Conservation (phyloP, 64 coral and sea anemone species). For the Montipora foliosa region DNA sequence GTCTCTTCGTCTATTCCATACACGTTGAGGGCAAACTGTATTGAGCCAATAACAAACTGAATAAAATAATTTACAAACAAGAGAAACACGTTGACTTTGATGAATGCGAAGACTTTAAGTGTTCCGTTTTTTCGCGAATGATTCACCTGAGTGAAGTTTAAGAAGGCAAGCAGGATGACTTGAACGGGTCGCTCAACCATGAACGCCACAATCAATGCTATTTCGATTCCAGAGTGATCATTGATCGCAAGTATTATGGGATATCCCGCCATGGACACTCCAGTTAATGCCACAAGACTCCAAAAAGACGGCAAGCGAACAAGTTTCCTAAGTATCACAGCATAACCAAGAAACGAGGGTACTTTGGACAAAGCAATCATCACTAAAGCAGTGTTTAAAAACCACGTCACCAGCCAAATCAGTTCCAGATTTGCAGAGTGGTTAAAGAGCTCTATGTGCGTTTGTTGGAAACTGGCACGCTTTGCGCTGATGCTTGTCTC, state of each 20-base stretch:
- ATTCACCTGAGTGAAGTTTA: conserved; percentile 18
- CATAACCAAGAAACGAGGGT: not conserved
- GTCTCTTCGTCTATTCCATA: conserved; percentile 6
- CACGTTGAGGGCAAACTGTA: conserved; percentile 13
- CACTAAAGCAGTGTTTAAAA: not conserved
- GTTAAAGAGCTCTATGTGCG: not conserved
- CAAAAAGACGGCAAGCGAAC: not conserved
- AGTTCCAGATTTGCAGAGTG: not conserved
- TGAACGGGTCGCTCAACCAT: not conserved
- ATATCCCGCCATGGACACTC: not conserved
- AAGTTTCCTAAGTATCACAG: not conserved
- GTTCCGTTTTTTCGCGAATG: not conserved
- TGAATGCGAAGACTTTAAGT: not conserved
- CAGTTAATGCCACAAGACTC: not conserved
- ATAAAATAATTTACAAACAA: conserved; percentile 27
- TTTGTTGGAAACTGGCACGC: conserved; percentile 5
- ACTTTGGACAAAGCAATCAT: not conserved
- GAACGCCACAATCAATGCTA: too few relatives aligned
- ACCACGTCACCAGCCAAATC: not conserved
- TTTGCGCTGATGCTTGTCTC: not conserved
- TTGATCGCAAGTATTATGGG: not conserved
- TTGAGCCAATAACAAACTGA: not conserved
- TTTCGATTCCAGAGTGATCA: not conserved
- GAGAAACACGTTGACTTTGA: conserved; percentile 8
- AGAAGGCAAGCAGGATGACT: not conserved